Percentiles rank a stretch among this genome's conserved stretches.
Conservation (phyloP, 2,888 invertebrate genomes). For the Machimus atricapillus region DNA sequence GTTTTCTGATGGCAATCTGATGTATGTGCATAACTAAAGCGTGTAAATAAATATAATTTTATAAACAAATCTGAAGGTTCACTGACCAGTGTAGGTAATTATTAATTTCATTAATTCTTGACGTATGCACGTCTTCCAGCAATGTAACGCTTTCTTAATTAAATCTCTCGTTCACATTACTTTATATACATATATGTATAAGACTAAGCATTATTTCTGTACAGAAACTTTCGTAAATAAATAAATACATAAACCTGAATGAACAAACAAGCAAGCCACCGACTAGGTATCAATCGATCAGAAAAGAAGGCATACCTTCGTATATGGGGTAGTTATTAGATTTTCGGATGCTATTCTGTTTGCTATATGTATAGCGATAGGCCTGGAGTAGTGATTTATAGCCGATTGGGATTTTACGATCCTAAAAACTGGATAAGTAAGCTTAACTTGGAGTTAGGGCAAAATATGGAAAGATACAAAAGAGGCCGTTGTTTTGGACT, state of each 20-base stretch:
- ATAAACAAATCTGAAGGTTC: too few relatives aligned
- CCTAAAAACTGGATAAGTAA: background rate
- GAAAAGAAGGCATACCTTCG: background rate
- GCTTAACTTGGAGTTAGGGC: background rate
- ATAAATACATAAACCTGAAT: background rate
- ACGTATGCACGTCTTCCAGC: too few relatives aligned
- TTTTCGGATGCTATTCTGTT: background rate
- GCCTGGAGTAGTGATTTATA: background rate
- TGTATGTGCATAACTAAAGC: too few relatives aligned
- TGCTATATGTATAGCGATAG: background rate
- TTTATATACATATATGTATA: background rate
- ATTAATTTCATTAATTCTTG: too few relatives aligned
- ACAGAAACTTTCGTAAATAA: background rate
- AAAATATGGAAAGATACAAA: background rate
- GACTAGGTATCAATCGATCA: background rate
- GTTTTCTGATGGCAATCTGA: too few relatives aligned
- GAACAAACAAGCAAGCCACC: background rate
- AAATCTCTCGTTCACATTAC: background rate
- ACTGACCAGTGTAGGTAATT: too few relatives aligned
- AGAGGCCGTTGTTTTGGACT: background rate
- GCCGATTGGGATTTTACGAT: background rate
- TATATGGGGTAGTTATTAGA: background rate
- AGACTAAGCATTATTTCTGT: background rate
- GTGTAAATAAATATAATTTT: too few relatives aligned
- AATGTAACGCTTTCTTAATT: background rate